phyloP scores from a whole-genome alignment of 92 coral and sea anemone genomes.

The Epizoanthus stellaris region DNA sequence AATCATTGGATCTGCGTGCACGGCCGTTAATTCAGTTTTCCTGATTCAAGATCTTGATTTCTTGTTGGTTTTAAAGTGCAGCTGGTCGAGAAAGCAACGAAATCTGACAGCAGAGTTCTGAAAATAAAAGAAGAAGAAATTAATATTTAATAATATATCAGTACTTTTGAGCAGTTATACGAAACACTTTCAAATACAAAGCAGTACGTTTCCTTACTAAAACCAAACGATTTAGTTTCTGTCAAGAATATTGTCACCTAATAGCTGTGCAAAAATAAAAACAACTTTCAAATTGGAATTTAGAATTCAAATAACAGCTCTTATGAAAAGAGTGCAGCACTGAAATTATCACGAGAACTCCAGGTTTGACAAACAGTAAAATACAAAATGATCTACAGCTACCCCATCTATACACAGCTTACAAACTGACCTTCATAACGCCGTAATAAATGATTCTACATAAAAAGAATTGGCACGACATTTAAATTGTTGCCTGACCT shows the following conservation, averaged over 20 bases:
- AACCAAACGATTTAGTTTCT: background rate
- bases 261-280: background rate
- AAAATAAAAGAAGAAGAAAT: conserved; percentile 6
- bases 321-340: background rate
- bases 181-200: background rate
- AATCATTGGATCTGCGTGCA: conserved; percentile 17
- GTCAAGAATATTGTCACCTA: background rate
- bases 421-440: conserved; percentile 6
- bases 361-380: background rate
- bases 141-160: conserved; percentile 26
- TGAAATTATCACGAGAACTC: background rate
- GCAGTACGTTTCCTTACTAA: background rate
- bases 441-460: background rate
- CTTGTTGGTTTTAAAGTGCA: background rate
- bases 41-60: background rate
- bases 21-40: conserved; percentile 21
- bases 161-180: conserved; percentile 6
- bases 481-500: conserved; percentile 3
- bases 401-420: background rate
- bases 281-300: background rate
- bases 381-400: background rate
- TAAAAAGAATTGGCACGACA: background rate
- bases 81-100: conserved; percentile 11
- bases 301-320: background rate
- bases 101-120: conserved; percentile 14